Percentiles rank a stretch among this genome's conserved stretches.
phyloP scores from a whole-genome alignment of 2,888 invertebrate species.

The Brachylomia viminalis region DNA sequence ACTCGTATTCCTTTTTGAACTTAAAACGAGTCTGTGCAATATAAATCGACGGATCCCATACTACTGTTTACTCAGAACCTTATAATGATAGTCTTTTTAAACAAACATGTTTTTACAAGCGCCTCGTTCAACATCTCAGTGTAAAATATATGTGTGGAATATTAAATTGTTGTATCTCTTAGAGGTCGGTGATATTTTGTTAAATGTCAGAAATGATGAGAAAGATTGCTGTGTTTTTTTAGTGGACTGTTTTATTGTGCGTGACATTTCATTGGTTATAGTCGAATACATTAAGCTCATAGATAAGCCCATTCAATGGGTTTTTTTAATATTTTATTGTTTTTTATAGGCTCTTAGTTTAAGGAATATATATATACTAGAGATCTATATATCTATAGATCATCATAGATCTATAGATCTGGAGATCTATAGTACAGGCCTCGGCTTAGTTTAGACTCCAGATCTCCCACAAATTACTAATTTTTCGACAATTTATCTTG shows the following conservation, averaged over 20 bases:
- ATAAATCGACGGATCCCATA: slow-evolving; percentile 69
- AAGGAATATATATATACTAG: too few species aligned
- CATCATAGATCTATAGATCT: too few species aligned
- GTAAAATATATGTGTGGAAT: slow-evolving; percentile 17
- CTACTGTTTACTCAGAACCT: slow-evolving; percentile 71
- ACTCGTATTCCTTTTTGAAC: slow-evolving; percentile 73
- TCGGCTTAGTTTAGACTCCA: too few species aligned
- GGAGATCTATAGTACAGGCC: too few species aligned
- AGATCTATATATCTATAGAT: too few species aligned
- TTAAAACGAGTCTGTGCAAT: slow-evolving; percentile 74
- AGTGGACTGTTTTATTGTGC: background rate
- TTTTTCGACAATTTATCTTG: too few species aligned
- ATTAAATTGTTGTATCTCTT: slow-evolving; percentile 12
- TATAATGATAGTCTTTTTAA: slow-evolving; percentile 60
- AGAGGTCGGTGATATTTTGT: slow-evolving; percentile 2
- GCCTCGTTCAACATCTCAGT: slow-evolving; percentile 9
- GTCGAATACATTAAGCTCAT: too few species aligned
- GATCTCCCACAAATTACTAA: too few species aligned
- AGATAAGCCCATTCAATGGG: too few species aligned
- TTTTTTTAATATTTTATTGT: too few species aligned
- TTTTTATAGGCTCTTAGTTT: too few species aligned
- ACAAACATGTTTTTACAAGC: slow-evolving; percentile 46
- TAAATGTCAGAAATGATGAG: slow-evolving; percentile 25
- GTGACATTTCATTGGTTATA: background rate
- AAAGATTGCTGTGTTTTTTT: background rate